Conservation (phyloP, 2,888 invertebrate genomes). For the Campoplex nolae region DNA sequence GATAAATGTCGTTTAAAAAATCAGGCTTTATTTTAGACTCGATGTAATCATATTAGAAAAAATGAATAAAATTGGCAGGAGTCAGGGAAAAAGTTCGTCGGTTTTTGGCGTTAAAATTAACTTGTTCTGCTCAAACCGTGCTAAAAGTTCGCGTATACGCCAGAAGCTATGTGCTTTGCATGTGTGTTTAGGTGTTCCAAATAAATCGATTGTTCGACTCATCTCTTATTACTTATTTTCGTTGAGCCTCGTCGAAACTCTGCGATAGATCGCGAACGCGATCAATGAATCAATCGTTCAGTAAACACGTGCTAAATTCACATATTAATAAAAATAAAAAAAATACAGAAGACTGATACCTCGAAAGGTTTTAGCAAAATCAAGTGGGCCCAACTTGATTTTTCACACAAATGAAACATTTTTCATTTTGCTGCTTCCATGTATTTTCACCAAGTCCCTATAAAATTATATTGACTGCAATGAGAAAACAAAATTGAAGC, state of each 20-base stretch:
- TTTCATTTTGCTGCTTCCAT: neutral
- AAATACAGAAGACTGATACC: neutral
- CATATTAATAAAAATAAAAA: neutral
- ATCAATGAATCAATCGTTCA: neutral
- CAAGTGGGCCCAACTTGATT: neutral
- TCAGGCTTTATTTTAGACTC: too few relatives aligned
- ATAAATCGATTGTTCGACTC: constrained; percentile 11
- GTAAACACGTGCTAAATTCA: neutral
- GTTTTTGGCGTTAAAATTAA: neutral
- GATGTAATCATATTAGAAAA: too few relatives aligned
- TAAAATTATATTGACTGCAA: neutral
- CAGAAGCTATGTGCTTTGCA: constrained; percentile 23
- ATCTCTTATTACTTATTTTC: neutral
- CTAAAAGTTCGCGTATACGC: neutral
- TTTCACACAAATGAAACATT: neutral
- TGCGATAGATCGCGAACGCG: neutral
- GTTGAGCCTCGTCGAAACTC: neutral
- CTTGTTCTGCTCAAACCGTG: neutral
- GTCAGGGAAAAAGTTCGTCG: too few relatives aligned
- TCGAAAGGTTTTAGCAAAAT: neutral
- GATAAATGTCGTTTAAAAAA: too few relatives aligned
- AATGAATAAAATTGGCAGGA: too few relatives aligned
- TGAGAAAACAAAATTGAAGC: too few relatives aligned
- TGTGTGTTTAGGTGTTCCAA: constrained; percentile 13
- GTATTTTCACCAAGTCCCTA: neutral